phyloP scores from a whole-genome alignment of 2,113 vertebrate species.

The Anguilla japonica region DNA sequence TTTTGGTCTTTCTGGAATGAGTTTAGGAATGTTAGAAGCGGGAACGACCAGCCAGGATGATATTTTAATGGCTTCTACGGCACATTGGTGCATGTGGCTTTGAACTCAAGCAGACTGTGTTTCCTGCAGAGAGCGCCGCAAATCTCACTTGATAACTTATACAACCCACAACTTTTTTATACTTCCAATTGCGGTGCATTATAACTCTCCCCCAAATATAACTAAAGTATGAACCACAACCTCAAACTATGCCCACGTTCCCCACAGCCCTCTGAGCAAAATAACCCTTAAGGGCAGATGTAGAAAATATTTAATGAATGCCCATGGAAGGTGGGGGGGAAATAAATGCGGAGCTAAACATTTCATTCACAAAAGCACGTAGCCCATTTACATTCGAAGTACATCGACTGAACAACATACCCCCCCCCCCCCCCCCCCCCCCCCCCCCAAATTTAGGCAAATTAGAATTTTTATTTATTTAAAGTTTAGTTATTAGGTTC shows the following conservation, averaged over 20 bases:
- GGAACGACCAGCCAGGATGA: constrained; percentile 88
- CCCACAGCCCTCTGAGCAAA: neutral
- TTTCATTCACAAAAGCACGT: neutral
- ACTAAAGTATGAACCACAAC: constrained; percentile 24
- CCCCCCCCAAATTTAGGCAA: neutral
- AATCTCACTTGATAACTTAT: constrained; percentile 99
- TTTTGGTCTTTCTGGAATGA: constrained; percentile 76
- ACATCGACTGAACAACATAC: neutral
- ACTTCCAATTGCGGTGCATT: constrained; percentile 71
- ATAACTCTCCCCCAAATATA: constrained; percentile 67
- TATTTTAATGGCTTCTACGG: constrained; percentile 96
- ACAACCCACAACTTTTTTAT: constrained; percentile 88
- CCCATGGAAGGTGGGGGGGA: neutral
- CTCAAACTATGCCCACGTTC: constrained; percentile 13
- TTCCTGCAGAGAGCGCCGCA: constrained; percentile 96
- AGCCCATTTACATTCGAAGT: neutral
- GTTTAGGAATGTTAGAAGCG: constrained; percentile 82
- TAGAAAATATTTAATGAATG: constrained; percentile 1
- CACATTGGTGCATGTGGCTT: constrained; percentile 95
- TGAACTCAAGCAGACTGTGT: constrained; percentile 93
- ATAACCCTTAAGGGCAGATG: constrained; percentile 3
- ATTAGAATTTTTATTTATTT: neutral
- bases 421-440: no score
- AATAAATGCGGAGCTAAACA: neutral
- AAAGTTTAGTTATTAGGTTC: neutral